These are phyloP conservation scores for Colletes latitarsis DNA, from an alignment of 1,140 invertebrate species.

Conservation along the genomic window DNA sequence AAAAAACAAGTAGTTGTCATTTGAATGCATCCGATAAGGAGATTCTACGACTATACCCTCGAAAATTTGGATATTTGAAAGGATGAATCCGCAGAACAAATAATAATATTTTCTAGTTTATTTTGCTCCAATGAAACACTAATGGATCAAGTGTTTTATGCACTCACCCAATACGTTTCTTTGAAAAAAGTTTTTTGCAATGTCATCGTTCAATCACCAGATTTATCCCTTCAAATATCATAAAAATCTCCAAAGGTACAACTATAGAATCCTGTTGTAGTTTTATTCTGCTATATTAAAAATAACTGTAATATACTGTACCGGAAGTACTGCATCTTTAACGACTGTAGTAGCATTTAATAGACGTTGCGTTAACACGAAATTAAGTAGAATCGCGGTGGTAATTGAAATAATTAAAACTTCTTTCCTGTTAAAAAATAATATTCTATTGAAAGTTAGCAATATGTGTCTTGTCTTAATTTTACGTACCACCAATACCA, in stretches of 20 bases:
- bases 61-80: too few species aligned
- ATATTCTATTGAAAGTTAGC: conserved; percentile 10
- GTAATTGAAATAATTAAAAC: conserved; percentile 86
- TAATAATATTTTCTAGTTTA: too few species aligned
- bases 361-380: conserved; percentile 81
- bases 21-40: not conserved
- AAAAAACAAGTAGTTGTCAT: conserved; percentile 14
- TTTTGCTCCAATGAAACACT: too few species aligned
- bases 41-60: too few species aligned
- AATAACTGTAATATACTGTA: conserved; percentile 39
- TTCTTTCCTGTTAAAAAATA: conserved; percentile 84
- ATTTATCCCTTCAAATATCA: too few species aligned
- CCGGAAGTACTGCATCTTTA: conserved; percentile 67
- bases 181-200: too few species aligned
- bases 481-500: conserved; percentile 89
- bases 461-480: conserved; percentile 14
- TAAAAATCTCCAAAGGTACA: too few species aligned
- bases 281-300: conserved; percentile 21
- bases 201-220: too few species aligned
- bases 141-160: too few species aligned
- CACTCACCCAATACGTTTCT: too few species aligned
- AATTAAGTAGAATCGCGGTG: conserved; percentile 84
- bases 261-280: not conserved
- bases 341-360: conserved; percentile 60
- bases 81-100: too few species aligned